Conservation (phyloP, 2,888 invertebrate species). For the Stictocephala bisonia region DNA sequence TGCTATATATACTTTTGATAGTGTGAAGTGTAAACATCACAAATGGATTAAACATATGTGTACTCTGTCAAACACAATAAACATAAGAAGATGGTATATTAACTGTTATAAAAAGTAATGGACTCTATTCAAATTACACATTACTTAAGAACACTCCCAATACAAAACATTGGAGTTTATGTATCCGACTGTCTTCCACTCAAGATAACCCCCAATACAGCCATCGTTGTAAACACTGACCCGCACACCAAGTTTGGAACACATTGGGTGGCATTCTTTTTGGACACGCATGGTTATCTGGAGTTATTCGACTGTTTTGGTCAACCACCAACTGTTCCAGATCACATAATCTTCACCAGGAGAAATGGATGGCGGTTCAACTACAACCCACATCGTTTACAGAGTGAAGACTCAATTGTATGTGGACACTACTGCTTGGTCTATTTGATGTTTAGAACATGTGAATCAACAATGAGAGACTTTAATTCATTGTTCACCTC, state of each 20-base stretch:
- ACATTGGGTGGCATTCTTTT: neutral
- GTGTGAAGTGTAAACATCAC: neutral
- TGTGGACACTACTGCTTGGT: neutral
- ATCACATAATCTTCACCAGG: neutral
- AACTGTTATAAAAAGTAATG: too few species aligned
- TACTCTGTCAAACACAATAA: neutral
- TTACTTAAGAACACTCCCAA: neutral
- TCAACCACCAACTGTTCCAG: neutral
- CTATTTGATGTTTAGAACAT: neutral
- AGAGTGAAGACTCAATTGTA: neutral
- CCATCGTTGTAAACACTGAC: neutral
- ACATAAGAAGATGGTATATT: neutral
- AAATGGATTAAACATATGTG: neutral
- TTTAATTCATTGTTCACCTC: neutral
- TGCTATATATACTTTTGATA: neutral
- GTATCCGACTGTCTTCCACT: neutral
- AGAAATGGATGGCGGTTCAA: neutral
- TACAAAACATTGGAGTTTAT: neutral
- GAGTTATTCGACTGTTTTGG: slow-evolving; percentile 5
- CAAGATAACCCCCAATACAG: neutral
- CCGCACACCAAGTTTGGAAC: neutral
- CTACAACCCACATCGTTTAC: neutral
- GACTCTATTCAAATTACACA: neutral
- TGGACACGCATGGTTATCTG: neutral
- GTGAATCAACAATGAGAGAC: neutral